Conservation (phyloP, 2,113 vertebrate species). For the Gyps fulvus region DNA sequence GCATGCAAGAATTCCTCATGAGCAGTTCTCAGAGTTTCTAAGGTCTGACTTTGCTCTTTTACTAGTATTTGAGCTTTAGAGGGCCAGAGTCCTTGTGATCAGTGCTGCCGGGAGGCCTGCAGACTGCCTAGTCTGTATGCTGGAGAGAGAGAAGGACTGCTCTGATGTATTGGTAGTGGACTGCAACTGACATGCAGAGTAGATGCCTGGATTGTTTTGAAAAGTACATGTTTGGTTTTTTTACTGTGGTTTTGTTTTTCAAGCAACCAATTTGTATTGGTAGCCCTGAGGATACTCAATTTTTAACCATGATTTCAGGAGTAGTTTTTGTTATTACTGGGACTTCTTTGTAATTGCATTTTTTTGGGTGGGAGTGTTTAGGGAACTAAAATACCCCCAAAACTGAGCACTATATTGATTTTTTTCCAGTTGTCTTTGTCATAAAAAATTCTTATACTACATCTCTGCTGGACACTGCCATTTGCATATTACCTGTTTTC, state of each 20-base stretch:
- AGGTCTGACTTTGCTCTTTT: not conserved
- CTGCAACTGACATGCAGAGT: not conserved
- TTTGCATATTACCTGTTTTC: not conserved
- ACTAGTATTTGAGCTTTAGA: not conserved
- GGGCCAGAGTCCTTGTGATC: not conserved
- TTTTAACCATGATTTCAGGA: not conserved
- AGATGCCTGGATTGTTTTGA: not conserved
- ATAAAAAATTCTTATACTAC: not conserved
- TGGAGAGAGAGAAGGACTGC: not conserved
- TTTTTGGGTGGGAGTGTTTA: not conserved
- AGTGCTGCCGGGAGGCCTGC: not conserved
- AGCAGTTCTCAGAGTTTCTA: not conserved
- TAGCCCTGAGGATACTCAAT: not conserved
- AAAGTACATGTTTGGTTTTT: not conserved
- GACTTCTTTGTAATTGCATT: not conserved
- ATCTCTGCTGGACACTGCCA: not conserved
- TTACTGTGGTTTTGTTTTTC: not conserved
- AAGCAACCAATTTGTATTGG: not conserved
- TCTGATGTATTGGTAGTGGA: not conserved
- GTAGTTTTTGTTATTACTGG: not conserved
- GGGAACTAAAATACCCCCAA: not conserved
- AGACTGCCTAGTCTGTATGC: not conserved
- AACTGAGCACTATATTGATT: not conserved
- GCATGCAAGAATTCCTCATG: not conserved
- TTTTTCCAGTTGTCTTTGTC: not conserved